Evolutionary conservation across 2,797 vertebrate genomes (phyloP).

Genomic region (Adelosebastes latens): DNA sequence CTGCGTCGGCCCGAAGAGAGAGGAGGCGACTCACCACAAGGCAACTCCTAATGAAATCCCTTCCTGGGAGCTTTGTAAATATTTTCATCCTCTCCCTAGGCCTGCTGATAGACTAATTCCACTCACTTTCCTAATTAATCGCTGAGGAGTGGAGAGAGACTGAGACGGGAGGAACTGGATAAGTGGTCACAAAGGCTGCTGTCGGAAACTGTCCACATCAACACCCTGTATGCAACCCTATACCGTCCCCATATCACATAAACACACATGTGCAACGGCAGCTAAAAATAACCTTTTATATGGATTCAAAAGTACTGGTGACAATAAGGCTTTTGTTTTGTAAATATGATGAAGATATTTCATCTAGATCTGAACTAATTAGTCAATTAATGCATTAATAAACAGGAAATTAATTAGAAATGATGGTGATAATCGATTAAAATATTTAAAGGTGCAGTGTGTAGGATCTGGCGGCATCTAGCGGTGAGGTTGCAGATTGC

Average conservation of each 20-base stretch:
- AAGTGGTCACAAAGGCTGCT: slow-evolving; percentile 62
- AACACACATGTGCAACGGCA: slow-evolving; percentile 2
- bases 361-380: neutral
- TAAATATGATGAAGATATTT: neutral
- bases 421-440: neutral
- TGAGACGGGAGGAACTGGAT: slow-evolving; percentile 56
- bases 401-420: neutral
- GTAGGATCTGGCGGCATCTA: neutral
- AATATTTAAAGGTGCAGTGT: neutral
- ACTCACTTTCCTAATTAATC: slow-evolving; percentile 79
- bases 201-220: slow-evolving; percentile 67
- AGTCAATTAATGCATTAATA: neutral
- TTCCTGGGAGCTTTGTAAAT: slow-evolving; percentile 80
- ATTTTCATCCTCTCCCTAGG: slow-evolving; percentile 77
- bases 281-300: slow-evolving; percentile 25
- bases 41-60: slow-evolving; percentile 79
- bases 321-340: neutral
- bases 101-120: slow-evolving; percentile 66
- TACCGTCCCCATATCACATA: slow-evolving; percentile 15
- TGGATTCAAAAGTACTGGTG: neutral
- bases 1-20: slow-evolving; percentile 42
- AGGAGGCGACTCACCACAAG: slow-evolving; percentile 54
- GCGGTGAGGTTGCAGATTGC: neutral
- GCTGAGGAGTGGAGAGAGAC: slow-evolving; percentile 57
- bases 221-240: slow-evolving; percentile 35